Evolutionary conservation across 2,113 vertebrate species (phyloP).

Genomic region (Amphiprion percula): DNA sequence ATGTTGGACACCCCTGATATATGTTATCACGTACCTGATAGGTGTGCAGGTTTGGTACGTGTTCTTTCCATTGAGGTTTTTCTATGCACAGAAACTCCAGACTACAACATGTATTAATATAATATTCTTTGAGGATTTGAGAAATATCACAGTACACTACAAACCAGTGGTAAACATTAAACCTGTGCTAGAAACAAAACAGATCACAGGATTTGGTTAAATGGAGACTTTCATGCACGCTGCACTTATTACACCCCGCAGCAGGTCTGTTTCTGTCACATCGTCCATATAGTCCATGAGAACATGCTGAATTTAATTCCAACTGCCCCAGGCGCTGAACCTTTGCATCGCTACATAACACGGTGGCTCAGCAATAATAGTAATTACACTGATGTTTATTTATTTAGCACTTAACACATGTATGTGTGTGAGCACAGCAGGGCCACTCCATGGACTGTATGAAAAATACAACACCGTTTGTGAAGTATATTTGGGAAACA

Average conservation of each 20-base stretch:
- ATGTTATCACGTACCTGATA: too few species aligned
- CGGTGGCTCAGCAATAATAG: slow-evolving; percentile 4
- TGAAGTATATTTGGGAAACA: neutral
- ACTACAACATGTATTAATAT: too few species aligned
- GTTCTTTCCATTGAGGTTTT: too few species aligned
- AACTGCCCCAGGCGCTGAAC: neutral
- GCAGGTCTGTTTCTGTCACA: neutral
- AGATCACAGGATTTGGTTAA: neutral
- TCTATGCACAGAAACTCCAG: too few species aligned
- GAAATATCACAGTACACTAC: too few species aligned
- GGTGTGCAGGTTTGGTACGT: too few species aligned
- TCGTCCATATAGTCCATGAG: neutral
- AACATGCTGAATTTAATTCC: neutral
- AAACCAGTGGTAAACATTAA: neutral
- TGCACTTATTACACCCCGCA: neutral
- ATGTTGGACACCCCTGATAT: too few species aligned
- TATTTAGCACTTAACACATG: neutral
- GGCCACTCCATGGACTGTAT: neutral
- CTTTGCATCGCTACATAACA: slow-evolving; percentile 7
- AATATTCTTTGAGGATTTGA: too few species aligned
- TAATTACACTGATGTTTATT: slow-evolving; percentile 31
- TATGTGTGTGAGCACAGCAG: neutral
- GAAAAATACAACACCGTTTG: neutral
- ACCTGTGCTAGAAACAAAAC: neutral
- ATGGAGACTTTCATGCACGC: neutral